Evolutionary conservation across 2,113 vertebrate species (phyloP), one percentile per base, ranked within the genome.

Genomic region (Ondatra zibethicus): DNA sequence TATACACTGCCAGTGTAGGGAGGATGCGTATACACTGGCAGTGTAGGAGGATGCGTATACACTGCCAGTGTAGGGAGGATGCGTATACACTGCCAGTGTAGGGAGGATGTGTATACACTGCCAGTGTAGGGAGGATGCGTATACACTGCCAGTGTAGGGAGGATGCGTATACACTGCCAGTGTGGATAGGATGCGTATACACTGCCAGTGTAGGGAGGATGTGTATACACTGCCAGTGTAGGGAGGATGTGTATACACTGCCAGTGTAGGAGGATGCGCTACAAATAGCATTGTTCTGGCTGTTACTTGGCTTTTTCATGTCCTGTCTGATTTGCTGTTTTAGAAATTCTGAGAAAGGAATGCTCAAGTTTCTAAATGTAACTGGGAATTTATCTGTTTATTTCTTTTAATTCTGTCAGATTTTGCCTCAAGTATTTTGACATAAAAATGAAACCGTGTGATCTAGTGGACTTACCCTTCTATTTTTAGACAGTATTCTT

Each of bases 321-420:
- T 91, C 42, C 42, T 85, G 90, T 45, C 72, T 93, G 63, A 73
- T 91, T 80, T 33, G 13, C 31, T 27, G 21, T 88, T 82, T 25
- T 82, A 92, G n/a, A 25, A 89, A 84, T 89, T 89, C 10, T 84
- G 61, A 84, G 76, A 92, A 92, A 95, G 21, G 33, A 9, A 47
- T 80, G 11, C 7, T 86, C 16, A 88, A 63, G 12, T 70, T 61
- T 42, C 66, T n/a, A 88, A 75, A 17, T 75, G 39, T 65, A 95
- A 81, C 2, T 92, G 13, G 14, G 27, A 42, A 76, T 91, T 66
- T 89, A 3, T 81, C n/a, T 75, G n/a, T 50, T 39, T 47, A 21
- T 92, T 91, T 29, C n/a, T 47, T 89, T 92, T 61, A 92, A 61
- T 89, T 92, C 55, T 84, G 17, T n/a, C 25, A 89, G 29, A 23